Percentiles rank a stretch among this genome's conserved stretches.
These are phyloP conservation scores for Myanophis thanlyinensis DNA, from an alignment of 2,113 vertebrate species.

Conservation along the genomic window DNA sequence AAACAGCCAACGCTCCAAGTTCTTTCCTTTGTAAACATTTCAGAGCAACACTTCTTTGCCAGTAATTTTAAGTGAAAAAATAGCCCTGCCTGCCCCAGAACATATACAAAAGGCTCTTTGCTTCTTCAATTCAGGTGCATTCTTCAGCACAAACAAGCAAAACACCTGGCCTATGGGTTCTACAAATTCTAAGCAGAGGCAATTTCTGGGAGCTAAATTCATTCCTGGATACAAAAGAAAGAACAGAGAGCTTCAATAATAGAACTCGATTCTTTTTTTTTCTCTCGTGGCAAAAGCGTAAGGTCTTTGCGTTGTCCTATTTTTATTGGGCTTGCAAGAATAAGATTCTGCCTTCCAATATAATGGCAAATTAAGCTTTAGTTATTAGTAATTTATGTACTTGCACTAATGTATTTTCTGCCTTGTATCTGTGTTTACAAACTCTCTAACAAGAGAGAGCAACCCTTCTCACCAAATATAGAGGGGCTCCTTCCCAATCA, in stretches of 20 bases:
- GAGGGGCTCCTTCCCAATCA: constrained; percentile 67
- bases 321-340: constrained; percentile 34
- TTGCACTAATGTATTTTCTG: neutral
- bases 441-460: neutral
- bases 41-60: constrained; percentile 58
- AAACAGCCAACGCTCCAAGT: constrained; percentile 58
- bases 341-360: constrained; percentile 8
- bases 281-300: neutral
- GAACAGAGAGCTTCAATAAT: constrained; percentile 22
- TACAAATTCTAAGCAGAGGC: constrained; percentile 49
- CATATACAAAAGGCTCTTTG: constrained; percentile 48
- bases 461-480: constrained; percentile 33
- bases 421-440: neutral
- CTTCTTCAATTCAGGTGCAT: constrained; percentile 69
- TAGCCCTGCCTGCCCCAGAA: constrained; percentile 57
- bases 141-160: constrained; percentile 60
- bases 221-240: neutral
- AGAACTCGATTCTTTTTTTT: fast-evolving
- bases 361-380: constrained; percentile 24
- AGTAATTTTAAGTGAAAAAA: constrained; percentile 66
- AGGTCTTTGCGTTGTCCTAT: constrained; percentile 6
- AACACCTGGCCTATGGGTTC: constrained; percentile 35
- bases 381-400: constrained; percentile 9
- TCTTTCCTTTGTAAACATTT: constrained; percentile 62
- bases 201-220: constrained; percentile 16